Conservation (phyloP, 2,113 vertebrate genomes). For the Triplophysa tibetana region DNA sequence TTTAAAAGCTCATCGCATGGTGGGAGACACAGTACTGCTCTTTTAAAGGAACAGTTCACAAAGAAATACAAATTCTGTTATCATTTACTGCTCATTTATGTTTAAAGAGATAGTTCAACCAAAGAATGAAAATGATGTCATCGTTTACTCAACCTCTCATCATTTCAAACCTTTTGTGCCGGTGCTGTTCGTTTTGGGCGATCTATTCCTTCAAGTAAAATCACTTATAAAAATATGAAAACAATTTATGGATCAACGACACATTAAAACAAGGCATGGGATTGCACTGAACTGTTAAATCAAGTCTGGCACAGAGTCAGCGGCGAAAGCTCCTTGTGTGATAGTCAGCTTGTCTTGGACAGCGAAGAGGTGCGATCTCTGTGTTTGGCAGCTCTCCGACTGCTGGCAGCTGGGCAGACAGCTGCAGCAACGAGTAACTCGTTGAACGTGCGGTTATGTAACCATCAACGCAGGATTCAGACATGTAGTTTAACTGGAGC, state of each 20-base stretch:
- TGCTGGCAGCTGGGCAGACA: constrained; percentile 54
- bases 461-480: constrained; percentile 42
- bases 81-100: too few species aligned
- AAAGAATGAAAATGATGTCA: too few species aligned
- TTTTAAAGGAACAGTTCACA: too few species aligned
- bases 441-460: constrained; percentile 47
- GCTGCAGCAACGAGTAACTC: constrained; percentile 47
- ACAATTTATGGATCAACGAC: not conserved
- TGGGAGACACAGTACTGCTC: too few species aligned
- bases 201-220: too few species aligned
- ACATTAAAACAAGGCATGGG: not conserved
- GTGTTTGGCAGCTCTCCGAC: constrained; percentile 50
- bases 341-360: constrained; percentile 49
- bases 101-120: too few species aligned
- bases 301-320: constrained; percentile 35
- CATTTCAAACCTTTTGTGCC: too few species aligned
- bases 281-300: constrained; percentile 14
- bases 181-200: too few species aligned
- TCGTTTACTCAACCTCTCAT: too few species aligned
- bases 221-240: too few species aligned
- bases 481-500: constrained; percentile 35
- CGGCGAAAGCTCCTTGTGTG: constrained; percentile 24
- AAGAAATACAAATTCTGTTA: too few species aligned
- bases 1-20: too few species aligned
- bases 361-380: constrained; percentile 30